phyloP scores from a whole-genome alignment of 2,888 invertebrate genomes.

The Amaurobius ferox region DNA sequence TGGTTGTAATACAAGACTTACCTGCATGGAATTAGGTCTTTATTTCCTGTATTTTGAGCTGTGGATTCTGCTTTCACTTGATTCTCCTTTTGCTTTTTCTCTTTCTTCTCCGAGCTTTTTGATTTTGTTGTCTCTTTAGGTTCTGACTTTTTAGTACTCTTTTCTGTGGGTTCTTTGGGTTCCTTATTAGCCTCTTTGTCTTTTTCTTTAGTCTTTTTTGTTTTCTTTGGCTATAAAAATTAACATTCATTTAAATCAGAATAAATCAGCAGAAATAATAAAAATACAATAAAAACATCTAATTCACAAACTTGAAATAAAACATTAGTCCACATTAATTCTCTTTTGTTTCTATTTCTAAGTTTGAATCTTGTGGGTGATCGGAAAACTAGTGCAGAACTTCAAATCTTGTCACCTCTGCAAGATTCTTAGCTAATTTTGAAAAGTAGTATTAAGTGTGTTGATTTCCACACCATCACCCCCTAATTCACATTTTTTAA shows the following conservation, averaged over 20 bases:
- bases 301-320: too few species aligned
- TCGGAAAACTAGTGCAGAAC: too few species aligned
- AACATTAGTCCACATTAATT: too few species aligned
- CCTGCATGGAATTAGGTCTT: conserved; percentile 72
- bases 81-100: conserved; percentile 75
- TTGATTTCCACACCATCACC: too few species aligned
- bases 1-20: too few species aligned
- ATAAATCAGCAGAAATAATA: neutral
- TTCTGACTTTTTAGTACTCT: conserved; percentile 60
- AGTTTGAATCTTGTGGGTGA: too few species aligned
- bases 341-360: neutral
- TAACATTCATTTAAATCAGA: too few species aligned
- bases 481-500: too few species aligned
- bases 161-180: conserved; percentile 74
- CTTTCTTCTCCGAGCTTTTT: conserved; percentile 66
- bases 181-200: conserved; percentile 64
- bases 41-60: conserved; percentile 71
- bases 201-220: conserved; percentile 44
- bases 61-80: too few species aligned
- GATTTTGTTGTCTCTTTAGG: conserved; percentile 34
- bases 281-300: neutral
- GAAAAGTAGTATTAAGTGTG: too few species aligned
- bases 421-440: too few species aligned
- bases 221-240: conserved; percentile 55
- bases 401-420: too few species aligned